A percentile compares a stretch with the other conserved stretches of the same genome.
Evolutionary conservation across 2,113 vertebrate species (phyloP).

Genomic region (Oryzias javanicus): DNA sequence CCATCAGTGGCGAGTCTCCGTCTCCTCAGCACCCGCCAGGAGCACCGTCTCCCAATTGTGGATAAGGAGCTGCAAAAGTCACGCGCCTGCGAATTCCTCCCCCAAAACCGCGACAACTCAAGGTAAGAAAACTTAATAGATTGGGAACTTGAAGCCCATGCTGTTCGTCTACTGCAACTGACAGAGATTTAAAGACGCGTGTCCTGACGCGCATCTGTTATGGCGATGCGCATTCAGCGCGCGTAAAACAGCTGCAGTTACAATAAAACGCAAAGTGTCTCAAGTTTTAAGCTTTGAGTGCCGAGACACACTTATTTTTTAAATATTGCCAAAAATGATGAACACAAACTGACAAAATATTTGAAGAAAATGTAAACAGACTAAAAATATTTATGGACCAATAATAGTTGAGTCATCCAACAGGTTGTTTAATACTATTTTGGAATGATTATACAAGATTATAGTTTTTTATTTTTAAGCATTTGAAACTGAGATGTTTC

Average conservation of each 20-base stretch:
- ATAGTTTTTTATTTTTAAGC: too few species aligned
- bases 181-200: background rate
- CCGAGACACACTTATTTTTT: too few species aligned
- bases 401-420: background rate
- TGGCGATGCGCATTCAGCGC: conserved; percentile 20
- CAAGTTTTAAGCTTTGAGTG: background rate
- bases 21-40: conserved; percentile 16
- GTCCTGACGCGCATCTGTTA: background rate
- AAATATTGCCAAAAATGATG: background rate
- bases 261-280: conserved; percentile 1
- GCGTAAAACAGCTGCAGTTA: conserved; percentile 56
- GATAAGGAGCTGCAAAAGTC: conserved; percentile 43
- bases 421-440: background rate
- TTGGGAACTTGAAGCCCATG: background rate
- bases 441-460: background rate
- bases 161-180: background rate
- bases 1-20: background rate
- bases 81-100: conserved; percentile 48
- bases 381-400: background rate
- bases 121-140: conserved; percentile 54
- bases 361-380: background rate
- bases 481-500: too few species aligned
- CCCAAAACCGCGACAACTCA: conserved; percentile 48
- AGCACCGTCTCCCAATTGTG: conserved; percentile 53
- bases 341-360: background rate